Conservation (phyloP, 2,888 invertebrate species). For the Drosophila demipolita region DNA sequence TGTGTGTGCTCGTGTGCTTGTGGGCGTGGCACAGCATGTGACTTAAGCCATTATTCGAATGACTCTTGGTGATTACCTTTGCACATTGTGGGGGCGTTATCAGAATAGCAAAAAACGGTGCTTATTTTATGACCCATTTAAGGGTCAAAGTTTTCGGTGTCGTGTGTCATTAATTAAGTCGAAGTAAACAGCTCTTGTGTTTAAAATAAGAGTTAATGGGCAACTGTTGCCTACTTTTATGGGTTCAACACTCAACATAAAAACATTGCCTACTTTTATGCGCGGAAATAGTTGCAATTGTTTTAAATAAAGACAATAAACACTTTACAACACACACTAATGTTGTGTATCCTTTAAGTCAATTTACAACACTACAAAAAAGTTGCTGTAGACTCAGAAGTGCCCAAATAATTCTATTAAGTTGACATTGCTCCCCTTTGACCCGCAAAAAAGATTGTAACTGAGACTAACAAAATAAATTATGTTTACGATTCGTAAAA, state of each 20-base stretch:
- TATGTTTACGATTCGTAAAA: conserved; percentile 79
- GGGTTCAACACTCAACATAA: background rate
- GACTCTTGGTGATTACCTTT: conserved; percentile 64
- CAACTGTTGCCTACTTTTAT: conserved; percentile 39
- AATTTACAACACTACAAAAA: conserved; percentile 24
- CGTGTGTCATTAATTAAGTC: conserved; percentile 42
- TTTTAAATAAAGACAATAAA: conserved; percentile 3
- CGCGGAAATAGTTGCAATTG: conserved; percentile 20
- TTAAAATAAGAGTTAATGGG: conserved; percentile 11
- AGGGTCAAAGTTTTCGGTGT: conserved; percentile 32
- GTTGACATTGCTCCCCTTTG: conserved; percentile 6
- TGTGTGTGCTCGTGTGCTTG: conserved; percentile 43
- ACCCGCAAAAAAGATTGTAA: conserved; percentile 40
- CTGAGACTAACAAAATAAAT: conserved; percentile 71
- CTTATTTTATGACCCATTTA: conserved; percentile 68
- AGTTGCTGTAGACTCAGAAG: background rate
- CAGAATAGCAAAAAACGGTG: conserved; percentile 43
- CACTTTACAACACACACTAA: background rate
- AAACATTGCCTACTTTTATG: conserved; percentile 47
- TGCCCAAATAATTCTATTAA: conserved; percentile 48
- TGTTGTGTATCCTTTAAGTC: background rate
- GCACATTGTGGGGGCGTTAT: conserved; percentile 39
- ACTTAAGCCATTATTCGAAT: conserved; percentile 59
- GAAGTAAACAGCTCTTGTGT: conserved; percentile 8
- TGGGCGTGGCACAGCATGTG: conserved; percentile 76